Evolutionary conservation across 2,888 invertebrate species (phyloP).

Genomic region (Spodoptera littoralis): DNA sequence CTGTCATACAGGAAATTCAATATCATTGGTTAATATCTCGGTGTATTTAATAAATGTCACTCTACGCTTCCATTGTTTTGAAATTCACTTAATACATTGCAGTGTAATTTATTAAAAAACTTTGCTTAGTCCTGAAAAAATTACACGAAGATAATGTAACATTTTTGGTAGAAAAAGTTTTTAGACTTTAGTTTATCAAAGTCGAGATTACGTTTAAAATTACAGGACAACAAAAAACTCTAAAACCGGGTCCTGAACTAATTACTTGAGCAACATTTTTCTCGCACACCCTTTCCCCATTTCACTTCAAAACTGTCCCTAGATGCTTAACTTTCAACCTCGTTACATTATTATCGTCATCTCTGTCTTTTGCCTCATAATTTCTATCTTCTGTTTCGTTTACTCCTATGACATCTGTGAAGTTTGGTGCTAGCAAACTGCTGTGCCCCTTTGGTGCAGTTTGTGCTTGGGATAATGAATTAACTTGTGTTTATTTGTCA

Average conservation of each 20-base stretch:
- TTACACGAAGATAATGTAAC: not conserved
- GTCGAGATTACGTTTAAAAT: conserved; percentile 10
- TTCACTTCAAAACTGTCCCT: conserved; percentile 42
- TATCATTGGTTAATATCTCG: too few species aligned
- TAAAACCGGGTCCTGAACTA: conserved; percentile 9
- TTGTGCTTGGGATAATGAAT: conserved; percentile 59
- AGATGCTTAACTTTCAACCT: conserved; percentile 57
- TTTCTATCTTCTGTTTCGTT: conserved; percentile 28
- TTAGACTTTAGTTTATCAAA: conserved; percentile 1
- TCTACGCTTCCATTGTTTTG: too few species aligned
- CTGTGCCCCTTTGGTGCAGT: conserved; percentile 58
- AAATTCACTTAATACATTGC: too few species aligned
- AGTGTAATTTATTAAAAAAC: too few species aligned
- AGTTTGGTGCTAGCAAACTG: conserved; percentile 52
- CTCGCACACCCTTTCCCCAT: conserved; percentile 32
- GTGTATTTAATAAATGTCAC: too few species aligned
- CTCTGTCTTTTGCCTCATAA: conserved; percentile 15
- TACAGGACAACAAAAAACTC: conserved; percentile 7
- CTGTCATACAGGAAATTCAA: too few species aligned
- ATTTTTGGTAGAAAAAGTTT: not conserved
- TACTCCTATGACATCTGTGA: conserved; percentile 36
- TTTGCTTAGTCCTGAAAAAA: too few species aligned
- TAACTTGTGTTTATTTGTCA: conserved; percentile 63
- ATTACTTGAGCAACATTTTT: conserved; percentile 35
- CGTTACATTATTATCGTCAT: conserved; percentile 25